Percentiles rank a stretch among this genome's conserved stretches.
phyloP scores from a whole-genome alignment of 2,113 vertebrate species.

The Eclectus roratus region DNA sequence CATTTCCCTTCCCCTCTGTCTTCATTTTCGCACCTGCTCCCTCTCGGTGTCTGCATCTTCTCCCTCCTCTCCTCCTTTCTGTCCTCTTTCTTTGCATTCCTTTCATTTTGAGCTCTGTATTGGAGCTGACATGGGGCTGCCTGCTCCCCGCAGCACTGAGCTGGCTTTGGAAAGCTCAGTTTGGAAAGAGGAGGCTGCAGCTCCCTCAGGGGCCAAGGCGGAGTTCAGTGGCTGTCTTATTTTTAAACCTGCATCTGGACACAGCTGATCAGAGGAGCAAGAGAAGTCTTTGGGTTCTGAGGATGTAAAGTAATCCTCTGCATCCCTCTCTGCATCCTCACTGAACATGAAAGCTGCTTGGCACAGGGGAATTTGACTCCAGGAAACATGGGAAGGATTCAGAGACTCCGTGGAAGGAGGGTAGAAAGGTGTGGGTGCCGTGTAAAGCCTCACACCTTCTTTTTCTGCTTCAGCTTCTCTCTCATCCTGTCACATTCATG shows the following conservation, averaged over 20 bases:
- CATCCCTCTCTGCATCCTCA: neutral
- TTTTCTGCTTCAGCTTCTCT: neutral
- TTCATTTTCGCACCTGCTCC: slow-evolving; percentile 17
- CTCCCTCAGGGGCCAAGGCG: slow-evolving; percentile 29
- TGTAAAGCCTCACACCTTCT: neutral
- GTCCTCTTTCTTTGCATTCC: neutral
- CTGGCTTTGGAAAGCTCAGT: neutral
- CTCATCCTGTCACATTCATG: neutral
- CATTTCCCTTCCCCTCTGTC: neutral
- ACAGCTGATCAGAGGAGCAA: slow-evolving; percentile 27
- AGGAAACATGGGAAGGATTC: neutral
- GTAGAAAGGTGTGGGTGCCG: neutral
- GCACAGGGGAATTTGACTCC: neutral
- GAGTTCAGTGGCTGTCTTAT: slow-evolving; percentile 42
- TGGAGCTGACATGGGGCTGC: slow-evolving; percentile 41
- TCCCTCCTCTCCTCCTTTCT: neutral
- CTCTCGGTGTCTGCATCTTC: neutral
- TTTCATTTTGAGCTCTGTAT: slow-evolving; percentile 14
- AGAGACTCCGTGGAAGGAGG: neutral
- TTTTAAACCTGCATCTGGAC: slow-evolving; percentile 49
- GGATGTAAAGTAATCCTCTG: neutral
- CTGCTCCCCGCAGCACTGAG: slow-evolving; percentile 34
- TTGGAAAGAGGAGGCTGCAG: slow-evolving; percentile 27
- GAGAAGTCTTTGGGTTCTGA: neutral
- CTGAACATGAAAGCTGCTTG: neutral